A percentile compares a stretch with the other conserved stretches of the same genome.
Conservation (phyloP, 1,140 invertebrate species). For the Listronotus bonariensis region DNA sequence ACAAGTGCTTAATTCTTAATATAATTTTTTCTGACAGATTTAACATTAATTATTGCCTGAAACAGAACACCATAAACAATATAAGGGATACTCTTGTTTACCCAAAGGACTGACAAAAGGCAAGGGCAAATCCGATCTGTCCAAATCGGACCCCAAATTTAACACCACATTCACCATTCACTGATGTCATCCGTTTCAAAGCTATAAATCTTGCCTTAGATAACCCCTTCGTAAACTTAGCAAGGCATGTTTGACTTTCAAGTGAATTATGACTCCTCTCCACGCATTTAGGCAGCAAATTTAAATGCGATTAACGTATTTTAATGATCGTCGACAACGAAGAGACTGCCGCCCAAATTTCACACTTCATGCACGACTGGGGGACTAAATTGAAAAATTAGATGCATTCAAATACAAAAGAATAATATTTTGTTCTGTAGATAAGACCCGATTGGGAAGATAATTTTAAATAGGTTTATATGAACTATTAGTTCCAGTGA, state of each 20-base stretch:
- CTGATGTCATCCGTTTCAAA: slow-evolving; percentile 44
- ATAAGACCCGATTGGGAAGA: slow-evolving; percentile 5
- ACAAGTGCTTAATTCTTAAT: neutral
- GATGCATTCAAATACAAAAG: slow-evolving; percentile 10
- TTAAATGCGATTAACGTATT: slow-evolving; percentile 53
- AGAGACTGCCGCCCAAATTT: slow-evolving; percentile 31
- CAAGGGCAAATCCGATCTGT: slow-evolving; percentile 17
- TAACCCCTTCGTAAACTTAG: slow-evolving; percentile 46
- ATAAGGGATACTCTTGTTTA: slow-evolving; percentile 23
- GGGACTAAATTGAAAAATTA: slow-evolving; percentile 27
- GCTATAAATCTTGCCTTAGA: slow-evolving; percentile 49
- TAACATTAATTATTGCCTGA: slow-evolving; percentile 26
- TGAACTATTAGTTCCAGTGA: neutral
- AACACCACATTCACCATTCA: slow-evolving; percentile 40
- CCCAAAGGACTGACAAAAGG: slow-evolving; percentile 30
- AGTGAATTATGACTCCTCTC: slow-evolving; percentile 49
- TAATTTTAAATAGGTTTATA: neutral
- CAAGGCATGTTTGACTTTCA: slow-evolving; percentile 49
- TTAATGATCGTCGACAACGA: slow-evolving; percentile 43
- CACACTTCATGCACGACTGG: slow-evolving; percentile 32
- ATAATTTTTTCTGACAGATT: slow-evolving; percentile 22
- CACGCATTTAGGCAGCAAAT: slow-evolving; percentile 48
- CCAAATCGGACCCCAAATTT: slow-evolving; percentile 30
- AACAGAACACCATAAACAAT: slow-evolving; percentile 25
- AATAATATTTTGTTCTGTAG: slow-evolving; percentile 7